phyloP scores from a whole-genome alignment of 2,888 invertebrate genomes.

The Caenorhabditis becei region DNA sequence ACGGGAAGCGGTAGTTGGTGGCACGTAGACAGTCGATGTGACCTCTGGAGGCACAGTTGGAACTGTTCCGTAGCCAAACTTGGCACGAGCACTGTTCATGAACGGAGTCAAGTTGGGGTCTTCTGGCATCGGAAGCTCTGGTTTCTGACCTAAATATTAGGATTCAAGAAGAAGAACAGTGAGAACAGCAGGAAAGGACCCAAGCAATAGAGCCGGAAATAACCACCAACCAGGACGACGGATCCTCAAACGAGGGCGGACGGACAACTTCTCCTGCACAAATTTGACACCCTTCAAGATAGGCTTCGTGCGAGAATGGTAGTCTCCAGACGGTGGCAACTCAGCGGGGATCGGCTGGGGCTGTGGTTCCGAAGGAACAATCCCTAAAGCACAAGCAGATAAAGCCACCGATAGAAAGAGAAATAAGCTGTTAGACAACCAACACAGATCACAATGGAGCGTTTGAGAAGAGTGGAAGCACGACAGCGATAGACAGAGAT shows the following conservation, averaged over 20 bases:
- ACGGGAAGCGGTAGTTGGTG: constrained; percentile 66
- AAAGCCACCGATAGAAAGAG: constrained; percentile 15
- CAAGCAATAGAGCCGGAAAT: constrained; percentile 20
- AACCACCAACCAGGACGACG: constrained; percentile 75
- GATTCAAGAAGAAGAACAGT: background rate
- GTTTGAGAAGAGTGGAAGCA: background rate
- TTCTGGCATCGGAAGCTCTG: constrained; percentile 59
- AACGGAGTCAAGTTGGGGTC: constrained; percentile 71
- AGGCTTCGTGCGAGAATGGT: constrained; percentile 71
- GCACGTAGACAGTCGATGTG: constrained; percentile 54
- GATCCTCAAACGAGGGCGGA: constrained; percentile 78
- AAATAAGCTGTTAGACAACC: background rate
- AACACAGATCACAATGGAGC: constrained; percentile 12
- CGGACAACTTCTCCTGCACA: constrained; percentile 75
- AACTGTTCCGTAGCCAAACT: constrained; percentile 61
- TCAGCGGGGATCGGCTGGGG: constrained; percentile 57
- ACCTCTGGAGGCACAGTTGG: constrained; percentile 44
- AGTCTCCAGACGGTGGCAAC: constrained; percentile 65
- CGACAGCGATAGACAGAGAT: background rate
- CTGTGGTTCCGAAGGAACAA: constrained; percentile 50
- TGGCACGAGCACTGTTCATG: constrained; percentile 69
- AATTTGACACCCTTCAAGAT: constrained; percentile 73
- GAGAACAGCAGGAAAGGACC: constrained; percentile 12
- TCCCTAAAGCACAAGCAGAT: constrained; percentile 47
- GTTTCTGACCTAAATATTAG: constrained; percentile 41